Evolutionary conservation across 2,888 invertebrate species (phyloP).

Genomic region (Caenorhabditis sp.): DNA sequence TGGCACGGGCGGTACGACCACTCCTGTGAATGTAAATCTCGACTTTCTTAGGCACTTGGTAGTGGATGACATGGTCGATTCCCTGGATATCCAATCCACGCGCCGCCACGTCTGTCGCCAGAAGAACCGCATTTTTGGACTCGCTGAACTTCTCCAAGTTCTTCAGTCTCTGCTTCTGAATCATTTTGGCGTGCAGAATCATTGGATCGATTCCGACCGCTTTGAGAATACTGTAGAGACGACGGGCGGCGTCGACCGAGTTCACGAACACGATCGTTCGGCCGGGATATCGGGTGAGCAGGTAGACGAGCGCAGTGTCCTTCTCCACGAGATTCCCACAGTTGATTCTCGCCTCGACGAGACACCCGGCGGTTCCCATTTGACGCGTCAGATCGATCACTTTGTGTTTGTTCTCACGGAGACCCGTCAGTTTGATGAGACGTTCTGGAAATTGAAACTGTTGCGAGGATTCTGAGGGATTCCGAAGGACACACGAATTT

Average conservation of each 20-base stretch:
- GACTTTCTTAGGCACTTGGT: constrained; percentile 93
- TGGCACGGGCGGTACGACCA: constrained; percentile 94
- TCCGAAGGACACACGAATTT: constrained; percentile 79
- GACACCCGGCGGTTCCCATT: constrained; percentile 86
- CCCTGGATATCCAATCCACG: constrained; percentile 94
- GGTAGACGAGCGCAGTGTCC: constrained; percentile 93
- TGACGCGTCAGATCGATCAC: constrained; percentile 91
- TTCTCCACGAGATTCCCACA: constrained; percentile 79
- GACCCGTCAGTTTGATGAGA: constrained; percentile 71
- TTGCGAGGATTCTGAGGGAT: too few species aligned
- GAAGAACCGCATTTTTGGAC: constrained; percentile 84
- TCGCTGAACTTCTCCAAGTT: constrained; percentile 88
- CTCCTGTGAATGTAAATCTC: constrained; percentile 97
- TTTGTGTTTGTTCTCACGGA: constrained; percentile 83
- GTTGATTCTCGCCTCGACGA: constrained; percentile 89
- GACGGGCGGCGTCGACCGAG: constrained; percentile 87
- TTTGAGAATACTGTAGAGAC: constrained; percentile 80
- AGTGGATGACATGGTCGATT: constrained; percentile 95
- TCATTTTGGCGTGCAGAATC: constrained; percentile 85
- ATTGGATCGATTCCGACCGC: constrained; percentile 82
- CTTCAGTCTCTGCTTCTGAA: constrained; percentile 92
- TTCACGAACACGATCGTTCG: constrained; percentile 90
- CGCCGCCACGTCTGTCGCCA: constrained; percentile 96
- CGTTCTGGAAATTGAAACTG: too few species aligned
- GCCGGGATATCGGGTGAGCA: constrained; percentile 89